These are phyloP conservation scores for Cathartes aura DNA, from an alignment of 2,113 vertebrate species.

Conservation along the genomic window DNA sequence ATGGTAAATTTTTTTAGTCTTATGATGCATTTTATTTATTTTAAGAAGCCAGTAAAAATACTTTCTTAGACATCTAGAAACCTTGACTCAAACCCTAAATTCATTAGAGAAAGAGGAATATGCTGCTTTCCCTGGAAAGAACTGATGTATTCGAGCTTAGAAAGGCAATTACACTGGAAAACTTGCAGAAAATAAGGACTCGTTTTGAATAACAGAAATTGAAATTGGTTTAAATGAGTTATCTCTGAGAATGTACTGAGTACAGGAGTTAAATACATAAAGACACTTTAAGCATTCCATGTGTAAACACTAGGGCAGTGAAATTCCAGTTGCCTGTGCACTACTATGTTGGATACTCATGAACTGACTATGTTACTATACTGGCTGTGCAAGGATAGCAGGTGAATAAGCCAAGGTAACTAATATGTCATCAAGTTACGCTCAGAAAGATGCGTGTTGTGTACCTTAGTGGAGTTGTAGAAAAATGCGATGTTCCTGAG, in stretches of 20 bases:
- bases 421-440: background rate
- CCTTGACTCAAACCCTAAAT: background rate
- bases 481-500: background rate
- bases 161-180: background rate
- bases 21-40: background rate
- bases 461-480: background rate
- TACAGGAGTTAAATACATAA: background rate
- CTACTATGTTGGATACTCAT: background rate
- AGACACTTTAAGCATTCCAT: background rate
- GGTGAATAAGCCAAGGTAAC: background rate
- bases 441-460: background rate
- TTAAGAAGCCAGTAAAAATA: background rate
- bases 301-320: background rate
- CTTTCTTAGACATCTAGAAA: background rate
- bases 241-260: background rate
- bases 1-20: background rate
- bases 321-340: background rate
- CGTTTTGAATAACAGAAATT: too few relatives aligned
- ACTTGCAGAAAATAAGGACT: background rate
- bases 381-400: background rate
- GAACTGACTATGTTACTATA: background rate
- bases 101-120: background rate
- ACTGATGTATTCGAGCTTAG: background rate
- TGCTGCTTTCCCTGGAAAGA: background rate
- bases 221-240: background rate